These are phyloP conservation scores for Festucalex cinctus DNA, from an alignment of 2,113 vertebrate genomes.

Conservation along the genomic window DNA sequence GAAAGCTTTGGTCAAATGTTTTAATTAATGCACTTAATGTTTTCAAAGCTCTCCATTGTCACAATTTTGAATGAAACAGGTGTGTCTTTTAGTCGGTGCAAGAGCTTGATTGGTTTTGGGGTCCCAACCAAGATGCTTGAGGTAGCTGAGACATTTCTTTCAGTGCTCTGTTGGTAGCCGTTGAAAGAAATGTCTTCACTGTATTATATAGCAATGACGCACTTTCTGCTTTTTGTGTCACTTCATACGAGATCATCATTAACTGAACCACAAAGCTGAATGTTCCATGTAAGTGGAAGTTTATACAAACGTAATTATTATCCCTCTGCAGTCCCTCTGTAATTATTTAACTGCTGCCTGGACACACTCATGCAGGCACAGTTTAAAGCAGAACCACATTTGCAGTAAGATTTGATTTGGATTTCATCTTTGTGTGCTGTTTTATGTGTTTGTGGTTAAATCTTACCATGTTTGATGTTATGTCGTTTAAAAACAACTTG, in stretches of 20 bases:
- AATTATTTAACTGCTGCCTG: conserved; percentile 16
- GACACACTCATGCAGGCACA: conserved; percentile 1
- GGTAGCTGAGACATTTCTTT: neutral
- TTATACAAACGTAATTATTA: conserved; percentile 28
- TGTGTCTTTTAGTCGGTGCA: neutral
- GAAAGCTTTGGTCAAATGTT: no score
- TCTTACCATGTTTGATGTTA: neutral
- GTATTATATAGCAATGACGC: neutral
- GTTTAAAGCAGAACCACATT: conserved; percentile 7
- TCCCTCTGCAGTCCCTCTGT: conserved; percentile 22
- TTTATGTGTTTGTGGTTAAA: neutral
- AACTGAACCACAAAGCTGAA: neutral
- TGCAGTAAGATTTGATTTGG: neutral
- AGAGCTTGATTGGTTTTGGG: neutral
- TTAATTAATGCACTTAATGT: neutral
- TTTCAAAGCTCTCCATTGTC: neutral
- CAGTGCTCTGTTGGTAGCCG: neutral
- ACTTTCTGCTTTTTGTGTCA: neutral
- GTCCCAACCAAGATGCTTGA: neutral
- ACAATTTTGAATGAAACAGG: neutral
- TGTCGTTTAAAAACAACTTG: neutral
- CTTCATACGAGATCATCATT: neutral
- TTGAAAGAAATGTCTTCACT: neutral
- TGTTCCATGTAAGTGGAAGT: conserved; percentile 9
- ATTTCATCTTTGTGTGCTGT: neutral